These are phyloP conservation scores for Marasmarcha lunaedactyla DNA, from an alignment of 2,888 invertebrate species.

Conservation along the genomic window DNA sequence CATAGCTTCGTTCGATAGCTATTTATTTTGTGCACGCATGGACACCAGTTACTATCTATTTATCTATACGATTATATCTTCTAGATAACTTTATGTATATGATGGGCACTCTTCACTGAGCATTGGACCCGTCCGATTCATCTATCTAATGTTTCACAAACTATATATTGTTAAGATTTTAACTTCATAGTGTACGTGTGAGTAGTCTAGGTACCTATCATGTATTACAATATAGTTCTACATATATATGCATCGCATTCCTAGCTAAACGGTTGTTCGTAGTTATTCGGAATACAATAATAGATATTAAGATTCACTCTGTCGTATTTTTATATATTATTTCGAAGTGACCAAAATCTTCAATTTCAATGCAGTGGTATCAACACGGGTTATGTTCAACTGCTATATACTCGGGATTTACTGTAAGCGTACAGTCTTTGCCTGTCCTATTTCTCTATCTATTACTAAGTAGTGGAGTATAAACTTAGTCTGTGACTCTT, in stretches of 20 bases:
- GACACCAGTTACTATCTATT: constrained; percentile 13
- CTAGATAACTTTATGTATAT: constrained; percentile 13
- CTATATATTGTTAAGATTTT: constrained; percentile 37
- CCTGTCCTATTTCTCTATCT: constrained; percentile 33
- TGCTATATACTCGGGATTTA: constrained; percentile 26
- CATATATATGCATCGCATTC: constrained; percentile 52
- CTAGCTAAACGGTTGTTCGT: constrained; percentile 63
- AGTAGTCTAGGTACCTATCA: constrained; percentile 48
- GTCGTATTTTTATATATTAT: constrained; percentile 30
- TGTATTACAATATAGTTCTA: constrained; percentile 26
- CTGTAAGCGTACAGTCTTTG: constrained; percentile 18
- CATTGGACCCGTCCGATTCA: constrained; percentile 37
- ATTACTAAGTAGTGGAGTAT: constrained; percentile 26
- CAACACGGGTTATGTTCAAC: constrained; percentile 26
- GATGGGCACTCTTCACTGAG: constrained; percentile 33
- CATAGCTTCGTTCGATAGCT: constrained; percentile 52
- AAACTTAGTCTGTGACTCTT: constrained; percentile 45
- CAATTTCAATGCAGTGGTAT: constrained; percentile 17
- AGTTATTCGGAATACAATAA: constrained; percentile 59
- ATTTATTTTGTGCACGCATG: constrained; percentile 48
- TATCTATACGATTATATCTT: constrained; percentile 7
- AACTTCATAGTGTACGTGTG: constrained; percentile 56
- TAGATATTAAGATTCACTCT: constrained; percentile 39
- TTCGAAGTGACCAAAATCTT: constrained; percentile 36
- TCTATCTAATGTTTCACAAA: constrained; percentile 29